phyloP scores from a whole-genome alignment of 2,888 invertebrate genomes.

The Parasteatoda lunata region DNA sequence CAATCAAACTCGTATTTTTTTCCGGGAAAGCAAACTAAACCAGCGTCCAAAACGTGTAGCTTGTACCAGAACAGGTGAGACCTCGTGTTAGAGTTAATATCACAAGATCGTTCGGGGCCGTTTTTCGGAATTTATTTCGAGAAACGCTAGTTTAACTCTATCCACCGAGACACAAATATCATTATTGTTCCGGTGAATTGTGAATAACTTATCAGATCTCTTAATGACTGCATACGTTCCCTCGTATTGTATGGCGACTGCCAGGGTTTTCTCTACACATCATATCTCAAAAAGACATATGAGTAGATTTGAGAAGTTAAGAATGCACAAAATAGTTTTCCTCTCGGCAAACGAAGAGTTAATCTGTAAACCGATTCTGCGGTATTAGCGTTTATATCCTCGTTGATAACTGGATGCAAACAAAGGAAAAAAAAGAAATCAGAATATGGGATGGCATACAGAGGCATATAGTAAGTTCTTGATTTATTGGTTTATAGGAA shows the following conservation, averaged over 20 bases:
- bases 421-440: background rate
- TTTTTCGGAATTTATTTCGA: background rate
- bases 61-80: background rate
- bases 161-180: background rate
- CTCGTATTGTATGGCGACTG: background rate
- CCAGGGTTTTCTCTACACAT: too few relatives aligned
- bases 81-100: background rate
- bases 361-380: background rate
- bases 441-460: too few relatives aligned
- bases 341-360: too few relatives aligned
- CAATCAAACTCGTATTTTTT: too few relatives aligned
- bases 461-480: too few relatives aligned
- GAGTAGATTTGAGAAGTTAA: too few relatives aligned
- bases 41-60: conserved; percentile 13
- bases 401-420: background rate
- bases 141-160: background rate
- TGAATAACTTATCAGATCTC: background rate
- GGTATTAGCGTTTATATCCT: background rate
- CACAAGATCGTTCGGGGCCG: background rate
- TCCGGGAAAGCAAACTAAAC: too few relatives aligned
- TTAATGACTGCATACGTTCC: background rate
- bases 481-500: too few relatives aligned
- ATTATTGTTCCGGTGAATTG: conserved; percentile 1
- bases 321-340: too few relatives aligned
- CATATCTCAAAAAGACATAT: too few relatives aligned